These are phyloP conservation scores for Folsomia candida DNA, from an alignment of 2,888 invertebrate genomes.

Conservation along the genomic window DNA sequence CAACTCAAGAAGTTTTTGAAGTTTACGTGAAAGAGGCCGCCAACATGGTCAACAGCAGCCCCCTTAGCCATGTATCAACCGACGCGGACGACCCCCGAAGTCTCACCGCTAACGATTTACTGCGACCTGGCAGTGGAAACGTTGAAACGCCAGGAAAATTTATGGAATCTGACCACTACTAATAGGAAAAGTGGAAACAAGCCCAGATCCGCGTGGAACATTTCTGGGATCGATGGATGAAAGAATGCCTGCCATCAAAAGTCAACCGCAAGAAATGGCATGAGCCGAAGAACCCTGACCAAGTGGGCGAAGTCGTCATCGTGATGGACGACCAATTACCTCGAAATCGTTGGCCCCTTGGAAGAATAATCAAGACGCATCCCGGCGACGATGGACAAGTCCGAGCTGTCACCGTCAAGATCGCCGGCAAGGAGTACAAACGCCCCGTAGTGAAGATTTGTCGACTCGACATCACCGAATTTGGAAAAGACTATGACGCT, in stretches of 20 bases:
- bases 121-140: not conserved
- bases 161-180: not conserved
- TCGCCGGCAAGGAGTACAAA: no score
- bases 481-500: no score
- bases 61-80: not conserved
- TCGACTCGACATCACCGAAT: no score
- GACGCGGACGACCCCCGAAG: not conserved
- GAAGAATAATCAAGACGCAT: not conserved
- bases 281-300: not conserved
- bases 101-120: not conserved
- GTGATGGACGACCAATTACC: not conserved
- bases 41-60: not conserved
- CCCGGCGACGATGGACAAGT: conserved; percentile 2
- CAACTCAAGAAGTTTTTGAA: not conserved
- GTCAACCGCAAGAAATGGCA: not conserved
- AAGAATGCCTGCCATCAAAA: not conserved
- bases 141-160: not conserved
- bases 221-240: not conserved
- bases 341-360: not conserved
- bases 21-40: not conserved
- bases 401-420: not conserved
- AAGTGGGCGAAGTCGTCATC: not conserved
- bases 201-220: not conserved
- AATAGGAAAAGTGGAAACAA: not conserved
- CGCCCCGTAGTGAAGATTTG: no score